A percentile compares a stretch with the other conserved stretches of the same genome.
Conservation (phyloP, 2,888 invertebrate genomes). For the Seladonia tumulorum region DNA sequence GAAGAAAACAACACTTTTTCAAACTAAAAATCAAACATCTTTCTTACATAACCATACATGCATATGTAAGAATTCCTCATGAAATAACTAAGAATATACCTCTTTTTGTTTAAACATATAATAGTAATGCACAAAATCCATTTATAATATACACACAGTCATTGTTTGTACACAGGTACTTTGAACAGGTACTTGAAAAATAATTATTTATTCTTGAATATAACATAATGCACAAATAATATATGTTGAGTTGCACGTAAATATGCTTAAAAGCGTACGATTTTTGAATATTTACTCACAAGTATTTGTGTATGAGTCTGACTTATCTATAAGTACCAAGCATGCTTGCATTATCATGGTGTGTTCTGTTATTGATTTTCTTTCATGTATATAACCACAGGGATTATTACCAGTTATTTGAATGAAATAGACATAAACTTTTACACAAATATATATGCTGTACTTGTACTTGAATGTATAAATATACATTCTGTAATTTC, state of each 20-base stretch:
- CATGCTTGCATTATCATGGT: conserved; percentile 72
- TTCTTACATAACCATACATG: conserved; percentile 17
- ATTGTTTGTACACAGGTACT: conserved; percentile 35
- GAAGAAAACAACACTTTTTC: conserved; percentile 28
- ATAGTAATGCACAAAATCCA: conserved; percentile 27
- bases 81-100: conserved; percentile 29
- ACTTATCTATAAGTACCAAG: conserved; percentile 79
- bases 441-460: conserved; percentile 8
- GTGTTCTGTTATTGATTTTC: conserved; percentile 79
- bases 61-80: conserved; percentile 5
- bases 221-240: conserved; percentile 24
- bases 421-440: conserved; percentile 22
- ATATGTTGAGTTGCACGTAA: conserved; percentile 1
- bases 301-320: conserved; percentile 47
- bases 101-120: conserved; percentile 32
- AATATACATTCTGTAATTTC: neutral
- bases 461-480: neutral
- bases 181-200: conserved; percentile 30
- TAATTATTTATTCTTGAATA: conserved; percentile 29
- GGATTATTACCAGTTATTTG: conserved; percentile 32
- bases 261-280: conserved; percentile 11
- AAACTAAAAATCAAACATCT: neutral
- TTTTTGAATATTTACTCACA: conserved; percentile 49
- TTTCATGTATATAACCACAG: conserved; percentile 65
- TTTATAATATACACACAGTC: conserved; percentile 23